Evolutionary conservation across 2,888 invertebrate species (phyloP).

Genomic region (Fabriciana adippe): DNA sequence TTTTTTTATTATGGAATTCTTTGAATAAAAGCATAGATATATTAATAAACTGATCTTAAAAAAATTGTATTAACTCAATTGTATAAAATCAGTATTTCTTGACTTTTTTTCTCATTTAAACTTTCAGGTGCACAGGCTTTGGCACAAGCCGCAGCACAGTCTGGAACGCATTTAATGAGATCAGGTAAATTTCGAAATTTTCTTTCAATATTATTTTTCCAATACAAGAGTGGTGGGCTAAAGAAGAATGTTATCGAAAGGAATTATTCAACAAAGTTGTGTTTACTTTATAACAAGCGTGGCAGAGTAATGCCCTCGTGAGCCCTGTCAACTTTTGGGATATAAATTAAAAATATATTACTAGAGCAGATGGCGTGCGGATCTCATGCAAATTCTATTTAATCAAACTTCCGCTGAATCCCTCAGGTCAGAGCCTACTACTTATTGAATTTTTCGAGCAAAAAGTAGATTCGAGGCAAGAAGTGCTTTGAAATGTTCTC

Average conservation of each 20-base stretch:
- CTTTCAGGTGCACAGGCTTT: slow-evolving; percentile 41
- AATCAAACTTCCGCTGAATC: slow-evolving; percentile 62
- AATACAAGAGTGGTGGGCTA: slow-evolving; percentile 10
- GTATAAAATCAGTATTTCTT: too few species aligned
- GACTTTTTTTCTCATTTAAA: slow-evolving; percentile 14
- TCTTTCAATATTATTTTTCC: background rate
- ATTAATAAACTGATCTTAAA: background rate
- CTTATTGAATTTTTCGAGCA: slow-evolving; percentile 58
- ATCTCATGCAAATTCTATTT: slow-evolving; percentile 72
- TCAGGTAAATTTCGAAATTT: slow-evolving; percentile 42
- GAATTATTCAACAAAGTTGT: slow-evolving; percentile 50
- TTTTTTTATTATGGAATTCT: background rate
- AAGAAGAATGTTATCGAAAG: slow-evolving; percentile 45
- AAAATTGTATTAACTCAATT: too few species aligned
- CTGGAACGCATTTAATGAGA: slow-evolving; percentile 42
- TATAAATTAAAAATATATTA: slow-evolving; percentile 79
- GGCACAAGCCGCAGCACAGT: slow-evolving; percentile 35
- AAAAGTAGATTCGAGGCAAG: slow-evolving; percentile 29
- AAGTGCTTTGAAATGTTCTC: slow-evolving; percentile 21
- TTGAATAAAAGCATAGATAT: background rate
- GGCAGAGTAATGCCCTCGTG: slow-evolving; percentile 48
- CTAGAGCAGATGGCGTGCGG: slow-evolving; percentile 65
- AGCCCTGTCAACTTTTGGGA: slow-evolving; percentile 66
- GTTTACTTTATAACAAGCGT: slow-evolving; percentile 60
- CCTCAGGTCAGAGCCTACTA: slow-evolving; percentile 43